Evolutionary conservation across 37 sponge, comb jelly and placozoan genomes (phyloP).

Genomic region (Hormiphora californensis): DNA sequence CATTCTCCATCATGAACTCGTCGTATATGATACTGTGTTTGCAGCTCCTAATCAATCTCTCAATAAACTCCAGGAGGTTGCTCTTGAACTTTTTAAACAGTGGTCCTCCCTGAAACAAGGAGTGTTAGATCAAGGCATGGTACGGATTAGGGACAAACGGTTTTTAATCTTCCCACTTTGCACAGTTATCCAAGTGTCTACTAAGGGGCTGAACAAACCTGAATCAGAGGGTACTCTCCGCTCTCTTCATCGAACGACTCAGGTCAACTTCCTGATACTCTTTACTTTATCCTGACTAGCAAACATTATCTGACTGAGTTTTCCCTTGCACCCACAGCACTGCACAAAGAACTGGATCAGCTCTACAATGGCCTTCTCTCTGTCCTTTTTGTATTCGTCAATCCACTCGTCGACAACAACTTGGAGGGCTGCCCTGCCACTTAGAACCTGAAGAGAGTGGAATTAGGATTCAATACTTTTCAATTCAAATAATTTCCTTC

Average conservation of each 20-base stretch:
- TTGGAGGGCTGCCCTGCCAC: conserved; percentile 36
- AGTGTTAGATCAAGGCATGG: neutral
- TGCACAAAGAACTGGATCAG: conserved; percentile 76
- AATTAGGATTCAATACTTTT: neutral
- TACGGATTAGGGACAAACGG: neutral
- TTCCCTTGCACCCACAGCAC: conserved; percentile 79
- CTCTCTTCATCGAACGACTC: conserved; percentile 57
- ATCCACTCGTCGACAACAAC: conserved; percentile 72
- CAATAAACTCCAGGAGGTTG: conserved; percentile 71
- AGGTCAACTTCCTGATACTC: conserved; percentile 40
- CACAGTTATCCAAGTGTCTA: neutral
- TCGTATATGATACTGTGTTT: conserved; percentile 80
- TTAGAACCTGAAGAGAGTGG: conserved; percentile 2
- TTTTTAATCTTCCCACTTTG: neutral
- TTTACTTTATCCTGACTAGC: conserved; percentile 50
- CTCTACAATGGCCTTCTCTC: conserved; percentile 68
- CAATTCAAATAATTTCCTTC: neutral
- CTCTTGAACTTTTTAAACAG: conserved; percentile 72
- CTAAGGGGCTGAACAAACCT: neutral
- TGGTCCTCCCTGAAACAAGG: conserved; percentile 56
- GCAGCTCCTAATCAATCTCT: conserved; percentile 63
- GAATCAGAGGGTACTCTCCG: conserved; percentile 78
- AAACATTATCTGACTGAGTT: conserved; percentile 54
- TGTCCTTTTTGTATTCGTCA: conserved; percentile 65
- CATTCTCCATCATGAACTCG: conserved; percentile 79